phyloP scores from a whole-genome alignment of 2,888 invertebrate species.

The Tenthredo distinguenda region DNA sequence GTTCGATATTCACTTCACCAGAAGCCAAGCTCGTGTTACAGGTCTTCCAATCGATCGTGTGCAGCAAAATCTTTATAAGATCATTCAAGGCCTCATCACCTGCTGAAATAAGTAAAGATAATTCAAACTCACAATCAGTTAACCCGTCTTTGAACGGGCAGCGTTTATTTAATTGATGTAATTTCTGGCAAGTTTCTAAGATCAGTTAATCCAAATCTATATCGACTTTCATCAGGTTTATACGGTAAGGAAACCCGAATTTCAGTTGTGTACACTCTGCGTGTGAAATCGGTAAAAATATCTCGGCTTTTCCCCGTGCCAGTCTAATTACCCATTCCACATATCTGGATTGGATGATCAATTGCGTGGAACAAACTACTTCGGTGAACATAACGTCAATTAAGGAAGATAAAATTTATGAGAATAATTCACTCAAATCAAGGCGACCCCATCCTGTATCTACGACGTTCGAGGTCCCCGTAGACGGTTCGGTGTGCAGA shows the following conservation, averaged over 20 bases:
- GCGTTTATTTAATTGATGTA: background rate
- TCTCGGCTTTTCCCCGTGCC: background rate
- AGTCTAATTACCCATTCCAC: background rate
- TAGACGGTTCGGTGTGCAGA: conserved; percentile 66
- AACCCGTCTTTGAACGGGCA: background rate
- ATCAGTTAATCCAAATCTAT: background rate
- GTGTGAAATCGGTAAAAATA: background rate
- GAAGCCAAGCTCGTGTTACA: conserved; percentile 74
- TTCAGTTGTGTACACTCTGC: background rate
- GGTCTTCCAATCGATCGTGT: conserved; percentile 69
- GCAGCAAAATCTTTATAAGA: conserved; percentile 80
- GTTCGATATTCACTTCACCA: conserved; percentile 67
- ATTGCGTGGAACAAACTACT: background rate
- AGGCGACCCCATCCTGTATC: conserved; percentile 79
- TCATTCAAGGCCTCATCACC: conserved; percentile 69
- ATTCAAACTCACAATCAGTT: background rate
- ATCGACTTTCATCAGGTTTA: background rate
- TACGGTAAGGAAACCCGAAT: background rate
- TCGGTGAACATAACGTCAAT: background rate
- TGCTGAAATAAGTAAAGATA: conserved; percentile 61
- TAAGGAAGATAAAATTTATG: background rate
- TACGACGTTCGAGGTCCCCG: conserved; percentile 65
- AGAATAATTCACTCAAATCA: conserved; percentile 60
- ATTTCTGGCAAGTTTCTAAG: background rate
- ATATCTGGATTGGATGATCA: background rate